Evolutionary conservation across 2,113 vertebrate species (phyloP).

Genomic region (Lathamus discolor): DNA sequence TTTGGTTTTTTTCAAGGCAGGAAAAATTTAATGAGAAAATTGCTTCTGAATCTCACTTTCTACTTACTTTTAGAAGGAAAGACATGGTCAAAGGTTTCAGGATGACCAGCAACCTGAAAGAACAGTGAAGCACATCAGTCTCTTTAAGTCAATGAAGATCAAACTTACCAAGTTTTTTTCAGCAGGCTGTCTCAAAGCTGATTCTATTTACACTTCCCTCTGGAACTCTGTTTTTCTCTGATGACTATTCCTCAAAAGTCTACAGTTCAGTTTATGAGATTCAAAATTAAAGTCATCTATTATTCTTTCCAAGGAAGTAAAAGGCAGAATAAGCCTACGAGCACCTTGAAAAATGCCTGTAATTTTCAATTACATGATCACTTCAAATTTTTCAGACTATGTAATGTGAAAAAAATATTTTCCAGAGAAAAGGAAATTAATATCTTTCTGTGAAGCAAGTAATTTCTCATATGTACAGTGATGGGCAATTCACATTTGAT

Average conservation of each 20-base stretch:
- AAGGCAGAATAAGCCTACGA: not conserved
- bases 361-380: not conserved
- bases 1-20: not conserved
- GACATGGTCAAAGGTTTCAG: not conserved
- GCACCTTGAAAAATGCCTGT: not conserved
- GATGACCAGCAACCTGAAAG: not conserved
- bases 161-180: not conserved
- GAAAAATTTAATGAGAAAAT: not conserved
- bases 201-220: not conserved
- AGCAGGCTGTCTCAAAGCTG: not conserved
- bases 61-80: not conserved
- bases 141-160: not conserved
- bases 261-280: not conserved
- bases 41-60: not conserved
- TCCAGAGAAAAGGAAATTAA: not conserved
- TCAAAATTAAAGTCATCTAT: not conserved
- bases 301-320: not conserved
- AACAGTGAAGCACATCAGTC: not conserved
- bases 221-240: not conserved
- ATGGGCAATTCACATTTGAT: not conserved
- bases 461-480: not conserved
- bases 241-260: not conserved
- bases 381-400: not conserved
- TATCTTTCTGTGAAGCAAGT: not conserved
- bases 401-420: not conserved